A percentile compares a stretch with the other conserved stretches of the same genome.
Evolutionary conservation across 1,140 invertebrate genomes (phyloP).

Genomic region (Drosophila pruinosa): DNA sequence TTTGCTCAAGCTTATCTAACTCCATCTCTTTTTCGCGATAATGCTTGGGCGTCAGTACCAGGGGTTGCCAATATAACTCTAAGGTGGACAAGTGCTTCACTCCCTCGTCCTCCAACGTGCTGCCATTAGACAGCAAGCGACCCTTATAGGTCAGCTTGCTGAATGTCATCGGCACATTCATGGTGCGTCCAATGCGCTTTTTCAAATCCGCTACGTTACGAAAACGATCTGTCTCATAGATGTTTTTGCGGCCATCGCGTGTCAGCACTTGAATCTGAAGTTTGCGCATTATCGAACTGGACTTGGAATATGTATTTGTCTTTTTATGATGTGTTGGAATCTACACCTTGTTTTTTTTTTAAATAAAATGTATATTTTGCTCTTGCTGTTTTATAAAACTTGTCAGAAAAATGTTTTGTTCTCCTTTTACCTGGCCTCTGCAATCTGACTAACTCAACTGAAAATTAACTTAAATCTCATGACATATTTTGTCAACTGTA

Average conservation of each 20-base stretch:
- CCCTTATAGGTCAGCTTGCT: constrained; percentile 61
- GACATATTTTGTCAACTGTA: not conserved
- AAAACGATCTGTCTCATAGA: constrained; percentile 58
- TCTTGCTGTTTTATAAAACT: constrained; percentile 13
- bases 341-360: not conserved
- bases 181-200: constrained; percentile 42
- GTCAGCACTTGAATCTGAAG: constrained; percentile 56
- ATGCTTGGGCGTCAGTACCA: constrained; percentile 54
- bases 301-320: not conserved
- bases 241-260: constrained; percentile 51
- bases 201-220: constrained; percentile 51
- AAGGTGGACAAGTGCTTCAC: constrained; percentile 58
- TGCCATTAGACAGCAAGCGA: constrained; percentile 38
- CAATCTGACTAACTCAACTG: no score
- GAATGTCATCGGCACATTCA: constrained; percentile 65
- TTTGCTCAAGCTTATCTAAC: constrained; percentile 45
- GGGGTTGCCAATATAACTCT: constrained; percentile 57
- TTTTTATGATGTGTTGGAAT: not conserved
- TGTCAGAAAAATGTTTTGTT: constrained; percentile 2
- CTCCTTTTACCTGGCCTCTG: not conserved
- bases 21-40: constrained; percentile 54
- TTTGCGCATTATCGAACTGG: constrained; percentile 29
- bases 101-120: constrained; percentile 53
- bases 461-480: constrained; percentile 12
- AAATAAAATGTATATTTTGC: not conserved